These are phyloP conservation scores for Norana najaformis DNA, from an alignment of 2,888 invertebrate genomes.

Conservation along the genomic window DNA sequence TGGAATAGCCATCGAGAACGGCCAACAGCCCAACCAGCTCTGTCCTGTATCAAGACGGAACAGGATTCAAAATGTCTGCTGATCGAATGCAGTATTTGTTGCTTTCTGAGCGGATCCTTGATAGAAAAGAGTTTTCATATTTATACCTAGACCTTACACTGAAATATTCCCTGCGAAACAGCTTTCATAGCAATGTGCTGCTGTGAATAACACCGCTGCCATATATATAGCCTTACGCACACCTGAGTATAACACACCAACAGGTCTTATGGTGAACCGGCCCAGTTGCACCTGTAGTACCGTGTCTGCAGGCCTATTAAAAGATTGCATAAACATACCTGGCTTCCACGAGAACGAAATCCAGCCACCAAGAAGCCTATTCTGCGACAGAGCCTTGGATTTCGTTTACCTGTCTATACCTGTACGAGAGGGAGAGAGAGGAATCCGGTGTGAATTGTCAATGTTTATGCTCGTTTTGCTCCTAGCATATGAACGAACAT, in stretches of 20 bases:
- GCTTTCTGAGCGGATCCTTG: not conserved
- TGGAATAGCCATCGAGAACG: too few species aligned
- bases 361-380: not conserved
- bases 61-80: not conserved
- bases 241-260: not conserved
- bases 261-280: not conserved
- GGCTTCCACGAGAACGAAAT: not conserved
- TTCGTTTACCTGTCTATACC: slow-evolving; percentile 2
- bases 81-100: not conserved
- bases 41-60: too few species aligned
- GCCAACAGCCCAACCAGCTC: too few species aligned
- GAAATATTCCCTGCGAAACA: not conserved
- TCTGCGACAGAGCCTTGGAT: not conserved
- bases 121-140: not conserved
- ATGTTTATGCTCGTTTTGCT: not conserved
- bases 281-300: not conserved
- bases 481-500: not conserved
- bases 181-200: not conserved
- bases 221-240: not conserved
- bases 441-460: not conserved
- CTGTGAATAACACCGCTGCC: not conserved
- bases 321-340: not conserved
- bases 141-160: not conserved
- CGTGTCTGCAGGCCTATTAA: not conserved
- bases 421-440: not conserved